Conservation (phyloP, 2,797 vertebrate species). For the Petrocephalus schoutedeni region DNA sequence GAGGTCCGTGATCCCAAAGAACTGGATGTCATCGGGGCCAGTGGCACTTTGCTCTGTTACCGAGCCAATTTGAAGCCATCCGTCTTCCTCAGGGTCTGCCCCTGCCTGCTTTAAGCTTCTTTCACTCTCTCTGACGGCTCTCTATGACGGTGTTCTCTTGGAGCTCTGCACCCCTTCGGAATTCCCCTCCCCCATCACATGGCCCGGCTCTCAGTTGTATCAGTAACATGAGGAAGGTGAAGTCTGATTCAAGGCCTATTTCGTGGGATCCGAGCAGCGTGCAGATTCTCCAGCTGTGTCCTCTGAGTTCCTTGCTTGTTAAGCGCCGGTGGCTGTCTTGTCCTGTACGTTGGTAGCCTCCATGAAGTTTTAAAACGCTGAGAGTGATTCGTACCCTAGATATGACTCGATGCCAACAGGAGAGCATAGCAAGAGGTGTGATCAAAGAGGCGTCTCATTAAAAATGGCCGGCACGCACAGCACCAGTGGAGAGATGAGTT, state of each 20-base stretch:
- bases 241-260: neutral
- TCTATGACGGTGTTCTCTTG: neutral
- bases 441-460: neutral
- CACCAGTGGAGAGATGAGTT: neutral
- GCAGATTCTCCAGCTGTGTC: neutral
- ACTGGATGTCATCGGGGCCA: neutral
- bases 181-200: neutral
- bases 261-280: neutral
- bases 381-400: neutral
- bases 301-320: neutral
- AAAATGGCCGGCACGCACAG: neutral
- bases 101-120: neutral
- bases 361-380: neutral
- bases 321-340: neutral
- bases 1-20: neutral
- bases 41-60: neutral
- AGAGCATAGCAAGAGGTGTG: no score
- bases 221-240: neutral
- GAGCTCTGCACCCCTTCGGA: neutral
- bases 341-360: neutral
- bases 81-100: neutral
- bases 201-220: neutral
- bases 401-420: neutral
- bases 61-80: neutral
- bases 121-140: neutral